These are phyloP conservation scores for Torymus auratus DNA, from an alignment of 2,888 invertebrate species.

Conservation along the genomic window DNA sequence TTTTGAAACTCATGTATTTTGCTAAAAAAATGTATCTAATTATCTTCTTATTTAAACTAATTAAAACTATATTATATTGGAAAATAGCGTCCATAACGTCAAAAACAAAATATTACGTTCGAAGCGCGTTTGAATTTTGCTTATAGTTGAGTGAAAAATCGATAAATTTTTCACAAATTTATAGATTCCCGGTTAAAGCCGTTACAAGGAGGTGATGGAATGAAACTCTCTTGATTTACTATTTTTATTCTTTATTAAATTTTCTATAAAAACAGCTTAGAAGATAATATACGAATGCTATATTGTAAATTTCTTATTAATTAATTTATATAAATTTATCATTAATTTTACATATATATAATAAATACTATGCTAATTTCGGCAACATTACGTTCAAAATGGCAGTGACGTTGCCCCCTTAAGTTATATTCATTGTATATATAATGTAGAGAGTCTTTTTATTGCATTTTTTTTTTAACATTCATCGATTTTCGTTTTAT, in stretches of 20 bases:
- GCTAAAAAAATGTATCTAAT: no score
- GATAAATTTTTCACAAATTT: no score
- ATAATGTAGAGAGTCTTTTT: constrained; percentile 46
- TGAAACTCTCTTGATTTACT: not conserved
- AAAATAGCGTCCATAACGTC: no score
- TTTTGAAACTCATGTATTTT: no score
- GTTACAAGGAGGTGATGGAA: no score
- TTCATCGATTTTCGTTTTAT: constrained; percentile 31
- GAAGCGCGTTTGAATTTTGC: no score
- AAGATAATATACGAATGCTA: constrained; percentile 41
- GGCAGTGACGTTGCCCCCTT: constrained; percentile 52
- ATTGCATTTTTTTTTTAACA: constrained; percentile 29
- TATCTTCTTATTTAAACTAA: no score
- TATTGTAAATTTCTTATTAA: constrained; percentile 51
- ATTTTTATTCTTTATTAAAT: constrained; percentile 49
- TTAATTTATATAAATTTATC: constrained; percentile 37
- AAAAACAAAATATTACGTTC: no score
- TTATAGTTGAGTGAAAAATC: no score
- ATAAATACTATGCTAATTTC: constrained; percentile 51
- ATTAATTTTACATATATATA: constrained; percentile 44
- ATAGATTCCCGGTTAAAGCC: no score
- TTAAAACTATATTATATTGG: no score
- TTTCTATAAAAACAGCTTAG: constrained; percentile 51
- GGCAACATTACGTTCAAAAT: constrained; percentile 52
- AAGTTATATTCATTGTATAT: constrained; percentile 30